Conservation (phyloP, 2,888 invertebrate species). For the Odontocerum albicorne region DNA sequence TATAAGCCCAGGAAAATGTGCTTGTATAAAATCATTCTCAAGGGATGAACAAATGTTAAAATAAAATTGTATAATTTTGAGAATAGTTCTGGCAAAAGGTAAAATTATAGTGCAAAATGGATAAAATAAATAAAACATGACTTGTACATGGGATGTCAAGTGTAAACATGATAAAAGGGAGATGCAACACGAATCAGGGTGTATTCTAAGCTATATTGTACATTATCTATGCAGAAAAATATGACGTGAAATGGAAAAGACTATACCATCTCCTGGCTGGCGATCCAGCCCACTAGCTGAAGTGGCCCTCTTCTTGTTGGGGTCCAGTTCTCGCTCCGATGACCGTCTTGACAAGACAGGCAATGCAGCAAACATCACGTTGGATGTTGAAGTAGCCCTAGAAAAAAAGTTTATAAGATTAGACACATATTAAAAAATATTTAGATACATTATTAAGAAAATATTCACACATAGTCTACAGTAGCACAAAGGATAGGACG, state of each 20-base stretch:
- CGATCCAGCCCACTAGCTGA: constrained; percentile 73
- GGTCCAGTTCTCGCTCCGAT: constrained; percentile 78
- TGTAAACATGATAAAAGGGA: not conserved
- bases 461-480: too few species aligned
- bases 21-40: too few species aligned
- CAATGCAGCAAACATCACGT: constrained; percentile 79
- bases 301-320: constrained; percentile 75
- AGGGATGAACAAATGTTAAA: too few species aligned
- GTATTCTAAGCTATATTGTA: constrained; percentile 2
- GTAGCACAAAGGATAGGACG: too few species aligned
- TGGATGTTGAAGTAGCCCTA: constrained; percentile 87
- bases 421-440: not conserved
- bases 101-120: too few species aligned
- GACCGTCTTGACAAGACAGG: constrained; percentile 82
- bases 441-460: too few species aligned
- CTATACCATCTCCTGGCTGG: constrained; percentile 62
- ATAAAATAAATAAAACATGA: constrained; percentile 4
- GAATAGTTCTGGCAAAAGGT: too few species aligned
- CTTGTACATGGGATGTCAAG: not conserved
- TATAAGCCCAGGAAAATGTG: too few species aligned
- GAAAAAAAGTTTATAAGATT: constrained; percentile 37
- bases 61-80: too few species aligned
- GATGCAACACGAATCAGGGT: constrained; percentile 6
- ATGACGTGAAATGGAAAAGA: not conserved
- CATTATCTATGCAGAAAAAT: not conserved